These are phyloP conservation scores for Sinopyrophorus schimmeli DNA, from an alignment of 2,888 invertebrate species.

Conservation along the genomic window DNA sequence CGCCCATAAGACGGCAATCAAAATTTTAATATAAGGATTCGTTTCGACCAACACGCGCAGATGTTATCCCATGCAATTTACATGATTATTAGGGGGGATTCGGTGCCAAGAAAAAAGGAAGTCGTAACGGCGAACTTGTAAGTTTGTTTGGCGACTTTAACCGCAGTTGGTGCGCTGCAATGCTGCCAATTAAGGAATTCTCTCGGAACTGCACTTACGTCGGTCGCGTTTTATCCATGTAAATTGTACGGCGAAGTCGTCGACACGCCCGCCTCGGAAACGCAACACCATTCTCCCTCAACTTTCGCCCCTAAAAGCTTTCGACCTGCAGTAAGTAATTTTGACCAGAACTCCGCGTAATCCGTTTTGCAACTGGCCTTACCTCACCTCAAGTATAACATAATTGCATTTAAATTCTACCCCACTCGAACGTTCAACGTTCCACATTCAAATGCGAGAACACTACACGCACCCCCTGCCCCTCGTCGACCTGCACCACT, in stretches of 20 bases:
- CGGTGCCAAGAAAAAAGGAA: neutral
- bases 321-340: slow-evolving; percentile 13
- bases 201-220: slow-evolving; percentile 34
- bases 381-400: slow-evolving; percentile 7
- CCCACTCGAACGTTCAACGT: too few relatives aligned
- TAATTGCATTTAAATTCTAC: slow-evolving; percentile 4
- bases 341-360: slow-evolving; percentile 13
- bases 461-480: too few relatives aligned
- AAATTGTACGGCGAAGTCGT: slow-evolving; percentile 32
- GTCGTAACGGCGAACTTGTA: neutral
- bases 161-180: slow-evolving; percentile 15
- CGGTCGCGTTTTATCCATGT: slow-evolving; percentile 35
- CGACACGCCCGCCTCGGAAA: slow-evolving; percentile 12
- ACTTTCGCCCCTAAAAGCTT: slow-evolving; percentile 5
- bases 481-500: too few relatives aligned
- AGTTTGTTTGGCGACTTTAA: slow-evolving; percentile 1
- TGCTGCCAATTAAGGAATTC: slow-evolving; percentile 32
- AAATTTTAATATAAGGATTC: too few relatives aligned
- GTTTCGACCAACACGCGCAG: too few relatives aligned
- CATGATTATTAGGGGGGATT: neutral
- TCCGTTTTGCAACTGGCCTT: slow-evolving; percentile 10
- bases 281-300: slow-evolving; percentile 5
- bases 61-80: slow-evolving; percentile 7
- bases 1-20: too few relatives aligned
- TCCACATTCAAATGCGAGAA: too few relatives aligned